These are phyloP conservation scores for Calameuta idolon DNA, from an alignment of 2,888 invertebrate genomes.

Conservation along the genomic window DNA sequence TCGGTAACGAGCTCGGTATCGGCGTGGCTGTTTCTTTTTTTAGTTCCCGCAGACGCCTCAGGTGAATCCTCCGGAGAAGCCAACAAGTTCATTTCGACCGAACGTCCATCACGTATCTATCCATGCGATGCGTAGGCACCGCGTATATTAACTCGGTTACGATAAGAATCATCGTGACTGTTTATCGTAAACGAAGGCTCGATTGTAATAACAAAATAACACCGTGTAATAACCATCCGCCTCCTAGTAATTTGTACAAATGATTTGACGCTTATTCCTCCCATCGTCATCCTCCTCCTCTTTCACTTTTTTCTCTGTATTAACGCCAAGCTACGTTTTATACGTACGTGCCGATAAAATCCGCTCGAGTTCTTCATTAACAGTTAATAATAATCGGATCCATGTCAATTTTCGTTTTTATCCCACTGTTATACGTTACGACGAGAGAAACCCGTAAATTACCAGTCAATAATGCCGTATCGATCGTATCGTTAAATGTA, in stretches of 20 bases:
- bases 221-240: not conserved
- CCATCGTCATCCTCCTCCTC: not conserved
- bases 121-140: not conserved
- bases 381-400: not conserved
- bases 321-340: not conserved
- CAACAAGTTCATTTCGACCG: not conserved
- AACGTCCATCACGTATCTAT: not conserved
- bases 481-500: not conserved
- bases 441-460: not conserved
- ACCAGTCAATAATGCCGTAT: not conserved
- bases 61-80: not conserved
- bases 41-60: not conserved
- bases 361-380: not conserved
- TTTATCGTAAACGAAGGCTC: not conserved
- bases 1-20: not conserved
- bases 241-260: not conserved
- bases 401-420: not conserved
- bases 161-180: not conserved
- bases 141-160: not conserved
- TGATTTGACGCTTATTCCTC: not conserved
- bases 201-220: not conserved
- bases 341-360: not conserved
- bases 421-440: not conserved
- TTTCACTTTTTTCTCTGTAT: not conserved
- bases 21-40: not conserved